Conservation (phyloP, 1,140 invertebrate species). For the Drosophila pseudoananassae region DNA sequence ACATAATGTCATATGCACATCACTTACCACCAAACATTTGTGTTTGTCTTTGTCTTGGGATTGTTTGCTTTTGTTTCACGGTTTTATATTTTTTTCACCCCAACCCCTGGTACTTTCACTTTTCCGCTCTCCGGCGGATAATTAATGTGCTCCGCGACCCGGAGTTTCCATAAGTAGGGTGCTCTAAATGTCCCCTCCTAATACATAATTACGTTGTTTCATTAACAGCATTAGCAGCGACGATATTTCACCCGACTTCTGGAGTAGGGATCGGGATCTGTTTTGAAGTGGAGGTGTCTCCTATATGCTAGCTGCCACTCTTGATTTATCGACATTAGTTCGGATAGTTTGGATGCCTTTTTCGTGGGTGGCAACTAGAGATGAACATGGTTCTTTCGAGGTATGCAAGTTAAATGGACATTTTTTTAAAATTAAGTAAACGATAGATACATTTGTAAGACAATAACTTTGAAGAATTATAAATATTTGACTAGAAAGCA, state of each 20-base stretch:
- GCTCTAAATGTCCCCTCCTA: slow-evolving; percentile 58
- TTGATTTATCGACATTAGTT: slow-evolving; percentile 73
- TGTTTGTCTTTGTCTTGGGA: slow-evolving; percentile 51
- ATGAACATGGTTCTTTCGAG: slow-evolving; percentile 17
- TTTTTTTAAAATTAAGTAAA: no score
- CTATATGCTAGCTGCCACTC: slow-evolving; percentile 19
- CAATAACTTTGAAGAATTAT: no score
- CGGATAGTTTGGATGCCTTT: slow-evolving; percentile 64
- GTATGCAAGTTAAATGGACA: neutral
- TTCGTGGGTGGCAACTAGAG: slow-evolving; percentile 67
- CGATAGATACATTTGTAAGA: no score
- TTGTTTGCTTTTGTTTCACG: slow-evolving; percentile 20
- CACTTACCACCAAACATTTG: slow-evolving; percentile 55
- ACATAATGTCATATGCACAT: slow-evolving; percentile 59
- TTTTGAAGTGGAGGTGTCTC: slow-evolving; percentile 52
- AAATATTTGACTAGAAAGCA: no score
- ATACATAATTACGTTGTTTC: slow-evolving; percentile 79
- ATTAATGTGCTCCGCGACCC: slow-evolving; percentile 67
- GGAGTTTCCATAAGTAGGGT: slow-evolving; percentile 64
- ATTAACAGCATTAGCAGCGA: slow-evolving; percentile 80
- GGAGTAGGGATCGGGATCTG: slow-evolving; percentile 26
- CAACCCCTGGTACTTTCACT: slow-evolving; percentile 40
- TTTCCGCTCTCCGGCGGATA: slow-evolving; percentile 53
- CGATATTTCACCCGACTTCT: slow-evolving; percentile 70
- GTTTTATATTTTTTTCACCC: slow-evolving; percentile 30